Base-by-base conservation (phyloP, 2,888 invertebrate genomes). In the Camptogramma bilineatum region DNA sequence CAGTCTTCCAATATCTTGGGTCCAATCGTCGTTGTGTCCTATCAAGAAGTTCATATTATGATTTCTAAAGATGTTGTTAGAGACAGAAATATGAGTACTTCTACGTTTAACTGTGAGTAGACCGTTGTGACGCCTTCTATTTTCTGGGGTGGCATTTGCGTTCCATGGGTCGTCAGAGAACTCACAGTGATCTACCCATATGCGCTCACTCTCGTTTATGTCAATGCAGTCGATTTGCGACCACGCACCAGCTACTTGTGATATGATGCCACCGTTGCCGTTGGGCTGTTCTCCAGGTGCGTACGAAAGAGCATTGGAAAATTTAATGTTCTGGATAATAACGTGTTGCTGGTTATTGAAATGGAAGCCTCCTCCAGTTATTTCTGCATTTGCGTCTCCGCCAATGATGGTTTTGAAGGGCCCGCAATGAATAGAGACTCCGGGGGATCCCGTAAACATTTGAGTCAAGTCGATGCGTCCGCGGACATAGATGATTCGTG, bases 81-180 rank as follows among this genome's bases (percentile, higher is more conserved):
- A 67, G 9, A 67, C 47, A 7, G 64, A 21, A 21, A 67, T 47
- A 0, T 10, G 10, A 42, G 39, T 52, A 7, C 57, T 42, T 7
- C 13, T 24, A 0, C 7, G 44, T 39, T 59, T 64, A 4, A 64
- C 28, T 1, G 64, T 59, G 28, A 64, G 9, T 9, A 64, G 19
- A 9, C 64, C 64, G 21, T 60, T 64, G 55, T 64, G 64, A 28
- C 60, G 64, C 3, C 64, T 55, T 13, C 17, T 52, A 13, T 21
- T 18, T 7, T 62, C 66, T 2, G 61, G 24, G 1, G 46, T 51
- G 9, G 17, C 10, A 13, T 39, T 28, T 0, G 67, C 28, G 16
- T 60, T 54, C 64, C 63, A 67, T 4, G 67, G 67, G 48, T 67
- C 67, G 13, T 67, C 64, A 9, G 64, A 56, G 13, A 67, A 61